Evolutionary conservation across 2,888 invertebrate species (phyloP).

Genomic region (Luffia ferchaultella): DNA sequence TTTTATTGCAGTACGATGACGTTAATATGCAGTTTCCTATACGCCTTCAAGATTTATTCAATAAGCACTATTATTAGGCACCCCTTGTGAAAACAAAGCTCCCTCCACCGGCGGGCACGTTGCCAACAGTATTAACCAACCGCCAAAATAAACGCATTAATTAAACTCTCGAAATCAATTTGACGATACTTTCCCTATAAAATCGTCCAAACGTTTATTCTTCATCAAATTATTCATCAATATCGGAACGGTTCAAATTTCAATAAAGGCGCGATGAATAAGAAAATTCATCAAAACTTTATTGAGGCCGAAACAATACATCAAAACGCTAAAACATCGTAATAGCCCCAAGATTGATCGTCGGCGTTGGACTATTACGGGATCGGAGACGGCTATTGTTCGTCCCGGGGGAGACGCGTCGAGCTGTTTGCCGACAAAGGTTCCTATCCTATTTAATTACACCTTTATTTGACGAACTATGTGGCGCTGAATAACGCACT

Average conservation of each 20-base stretch:
- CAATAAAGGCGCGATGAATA: conserved; percentile 48
- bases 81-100: not conserved
- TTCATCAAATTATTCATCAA: conserved; percentile 57
- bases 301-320: conserved; percentile 64
- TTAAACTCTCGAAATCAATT: not conserved
- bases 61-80: no score
- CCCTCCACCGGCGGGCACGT: not conserved
- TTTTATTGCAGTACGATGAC: no score
- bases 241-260: conserved; percentile 42
- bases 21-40: no score
- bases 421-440: conserved; percentile 7
- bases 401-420: conserved; percentile 16
- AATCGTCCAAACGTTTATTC: conserved; percentile 24
- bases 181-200: not conserved
- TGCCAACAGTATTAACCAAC: not conserved
- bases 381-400: conserved; percentile 34
- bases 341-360: conserved; percentile 61
- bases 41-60: no score
- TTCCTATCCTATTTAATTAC: not conserved
- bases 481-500: no score
- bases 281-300: conserved; percentile 65
- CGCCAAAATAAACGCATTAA: not conserved
- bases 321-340: conserved; percentile 62
- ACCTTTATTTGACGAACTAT: not conserved
- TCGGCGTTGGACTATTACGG: conserved; percentile 43